Evolutionary conservation across 1,140 invertebrate species (phyloP).

Genomic region (Notospermus geniculatus): DNA sequence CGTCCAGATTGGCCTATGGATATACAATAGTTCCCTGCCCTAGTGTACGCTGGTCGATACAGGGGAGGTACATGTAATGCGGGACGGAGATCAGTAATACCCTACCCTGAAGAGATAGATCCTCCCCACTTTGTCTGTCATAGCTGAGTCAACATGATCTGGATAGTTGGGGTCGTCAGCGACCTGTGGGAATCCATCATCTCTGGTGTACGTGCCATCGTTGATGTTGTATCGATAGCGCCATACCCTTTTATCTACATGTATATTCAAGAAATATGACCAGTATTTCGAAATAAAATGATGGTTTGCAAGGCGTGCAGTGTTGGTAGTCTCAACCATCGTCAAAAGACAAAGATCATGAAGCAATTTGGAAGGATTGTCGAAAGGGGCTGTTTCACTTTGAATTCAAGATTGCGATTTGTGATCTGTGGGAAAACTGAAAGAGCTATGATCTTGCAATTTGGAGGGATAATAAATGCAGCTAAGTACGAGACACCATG

Average conservation of each 20-base stretch:
- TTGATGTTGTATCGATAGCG: background rate
- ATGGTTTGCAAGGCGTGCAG: background rate
- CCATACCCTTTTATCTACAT: background rate
- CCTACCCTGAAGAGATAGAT: conserved; percentile 8
- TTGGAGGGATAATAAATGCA: too few relatives aligned
- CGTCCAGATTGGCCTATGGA: too few relatives aligned
- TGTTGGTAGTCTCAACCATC: background rate
- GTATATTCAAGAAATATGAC: background rate
- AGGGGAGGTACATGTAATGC: too few relatives aligned
- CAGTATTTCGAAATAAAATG: background rate
- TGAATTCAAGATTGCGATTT: too few relatives aligned
- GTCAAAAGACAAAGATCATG: background rate
- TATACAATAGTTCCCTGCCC: too few relatives aligned
- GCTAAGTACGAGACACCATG: too few relatives aligned
- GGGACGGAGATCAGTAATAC: too few relatives aligned
- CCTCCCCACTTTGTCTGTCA: background rate
- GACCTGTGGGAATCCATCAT: background rate
- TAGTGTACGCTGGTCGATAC: too few relatives aligned
- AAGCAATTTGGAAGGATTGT: background rate
- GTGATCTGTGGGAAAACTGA: too few relatives aligned
- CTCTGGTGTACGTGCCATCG: background rate
- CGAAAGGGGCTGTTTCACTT: too few relatives aligned
- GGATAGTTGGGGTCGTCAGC: background rate
- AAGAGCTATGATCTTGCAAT: too few relatives aligned
- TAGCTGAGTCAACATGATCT: background rate